Evolutionary conservation across 2,888 invertebrate genomes (phyloP).

Genomic region (Perdita meconis): DNA sequence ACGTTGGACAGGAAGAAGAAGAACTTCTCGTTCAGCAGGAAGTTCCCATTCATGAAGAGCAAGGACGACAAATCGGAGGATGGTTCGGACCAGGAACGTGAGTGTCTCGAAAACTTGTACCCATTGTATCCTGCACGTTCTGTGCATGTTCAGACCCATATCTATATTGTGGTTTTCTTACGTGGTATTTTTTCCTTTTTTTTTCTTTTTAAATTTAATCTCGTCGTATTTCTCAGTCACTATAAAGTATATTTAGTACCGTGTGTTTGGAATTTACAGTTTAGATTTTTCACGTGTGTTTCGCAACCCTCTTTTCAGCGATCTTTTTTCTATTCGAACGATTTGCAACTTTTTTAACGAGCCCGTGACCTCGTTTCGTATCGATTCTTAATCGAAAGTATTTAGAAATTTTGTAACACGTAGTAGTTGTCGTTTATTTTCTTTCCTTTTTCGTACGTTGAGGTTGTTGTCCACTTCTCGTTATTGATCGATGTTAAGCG

Average conservation of each 20-base stretch:
- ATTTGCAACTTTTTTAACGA: background rate
- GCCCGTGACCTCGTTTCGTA: background rate
- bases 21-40: conserved; percentile 98
- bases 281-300: conserved; percentile 27
- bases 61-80: conserved; percentile 99
- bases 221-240: conserved; percentile 60
- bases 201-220: conserved; percentile 26
- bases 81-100: conserved; percentile 98
- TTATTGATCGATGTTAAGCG: conserved; percentile 12
- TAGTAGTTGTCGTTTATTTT: background rate
- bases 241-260: conserved; percentile 44
- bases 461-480: background rate
- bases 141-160: conserved; percentile 75
- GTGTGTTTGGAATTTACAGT: conserved; percentile 41
- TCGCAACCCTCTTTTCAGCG: conserved; percentile 15
- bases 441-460: background rate
- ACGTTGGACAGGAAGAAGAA: conserved; percentile 98
- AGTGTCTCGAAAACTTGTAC: conserved; percentile 85
- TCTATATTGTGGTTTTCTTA: conserved; percentile 66
- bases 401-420: background rate
- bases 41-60: conserved; percentile 99
- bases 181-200: conserved; percentile 49
- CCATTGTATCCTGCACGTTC: conserved; percentile 76
- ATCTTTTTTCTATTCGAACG: conserved; percentile 1
- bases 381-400: background rate